These are phyloP conservation scores for Luehdorfia chinensis DNA, from an alignment of 1,140 invertebrate species.

Conservation along the genomic window DNA sequence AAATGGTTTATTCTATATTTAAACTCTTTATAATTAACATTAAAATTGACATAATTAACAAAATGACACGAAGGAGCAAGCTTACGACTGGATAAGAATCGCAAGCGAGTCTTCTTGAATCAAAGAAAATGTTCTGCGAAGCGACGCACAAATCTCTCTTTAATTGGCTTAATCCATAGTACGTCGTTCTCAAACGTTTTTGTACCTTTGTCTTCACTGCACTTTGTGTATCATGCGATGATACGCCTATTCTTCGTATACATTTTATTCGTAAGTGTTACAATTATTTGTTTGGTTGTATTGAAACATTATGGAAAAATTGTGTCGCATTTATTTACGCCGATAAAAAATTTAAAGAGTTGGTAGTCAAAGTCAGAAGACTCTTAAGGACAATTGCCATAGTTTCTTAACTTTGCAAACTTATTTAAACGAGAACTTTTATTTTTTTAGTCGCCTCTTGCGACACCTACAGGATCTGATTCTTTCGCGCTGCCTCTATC, in stretches of 20 bases:
- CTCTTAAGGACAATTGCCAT: too few relatives aligned
- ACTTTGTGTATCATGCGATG: conserved; percentile 2
- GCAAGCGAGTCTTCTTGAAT: conserved; percentile 29
- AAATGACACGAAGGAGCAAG: conserved; percentile 16
- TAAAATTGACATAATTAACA: conserved; percentile 19
- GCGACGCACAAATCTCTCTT: conserved; percentile 44
- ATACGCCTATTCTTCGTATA: conserved; percentile 5
- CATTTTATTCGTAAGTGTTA: too few relatives aligned
- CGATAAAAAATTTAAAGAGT: too few relatives aligned
- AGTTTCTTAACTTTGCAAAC: too few relatives aligned
- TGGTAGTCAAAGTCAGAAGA: too few relatives aligned
- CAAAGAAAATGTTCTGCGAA: conserved; percentile 44
- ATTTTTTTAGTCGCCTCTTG: too few relatives aligned
- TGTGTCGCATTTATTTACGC: too few relatives aligned
- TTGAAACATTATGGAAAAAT: too few relatives aligned
- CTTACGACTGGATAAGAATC: conserved; percentile 22
- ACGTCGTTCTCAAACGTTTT: conserved; percentile 31
- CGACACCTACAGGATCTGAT: too few relatives aligned
- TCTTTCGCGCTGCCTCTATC: too few relatives aligned
- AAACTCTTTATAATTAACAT: conserved; percentile 13
- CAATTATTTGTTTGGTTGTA: too few relatives aligned
- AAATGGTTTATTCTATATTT: neutral
- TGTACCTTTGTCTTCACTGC: conserved; percentile 18
- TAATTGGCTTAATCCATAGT: conserved; percentile 59
- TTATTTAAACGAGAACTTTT: too few relatives aligned